Percentiles rank a stretch among this genome's conserved stretches.
Evolutionary conservation across 2,888 invertebrate genomes (phyloP).

Genomic region (Emesis castigata): DNA sequence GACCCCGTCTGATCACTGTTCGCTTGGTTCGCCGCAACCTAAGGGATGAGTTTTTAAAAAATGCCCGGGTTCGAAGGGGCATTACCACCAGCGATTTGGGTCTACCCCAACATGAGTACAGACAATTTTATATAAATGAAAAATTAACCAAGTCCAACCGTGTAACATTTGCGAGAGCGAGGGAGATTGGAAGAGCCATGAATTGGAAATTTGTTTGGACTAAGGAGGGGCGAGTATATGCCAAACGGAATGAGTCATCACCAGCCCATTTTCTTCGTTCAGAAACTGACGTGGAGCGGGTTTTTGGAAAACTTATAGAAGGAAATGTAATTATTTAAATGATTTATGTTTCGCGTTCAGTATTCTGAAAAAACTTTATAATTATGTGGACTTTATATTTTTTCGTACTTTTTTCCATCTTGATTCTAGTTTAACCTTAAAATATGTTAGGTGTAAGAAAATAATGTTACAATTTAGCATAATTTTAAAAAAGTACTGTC

Average conservation of each 20-base stretch:
- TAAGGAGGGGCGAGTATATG: conserved; percentile 18
- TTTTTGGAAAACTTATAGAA: not conserved
- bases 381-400: no score
- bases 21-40: not conserved
- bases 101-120: not conserved
- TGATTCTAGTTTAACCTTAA: no score
- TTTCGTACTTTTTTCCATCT: no score
- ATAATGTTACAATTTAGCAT: no score
- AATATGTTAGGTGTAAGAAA: no score
- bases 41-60: not conserved
- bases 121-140: conserved; percentile 23
- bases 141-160: conserved; percentile 24
- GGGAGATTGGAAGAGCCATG: not conserved
- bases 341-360: no score
- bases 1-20: not conserved
- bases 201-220: conserved; percentile 31
- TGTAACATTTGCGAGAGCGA: conserved; percentile 11
- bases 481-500: no score
- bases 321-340: not conserved
- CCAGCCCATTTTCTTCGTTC: not conserved
- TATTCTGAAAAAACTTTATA: no score
- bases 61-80: not conserved
- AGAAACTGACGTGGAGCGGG: not conserved
- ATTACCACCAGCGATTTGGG: not conserved
- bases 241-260: not conserved